phyloP scores from a whole-genome alignment of 2,113 vertebrate species.

The Saimiri boliviensis region DNA sequence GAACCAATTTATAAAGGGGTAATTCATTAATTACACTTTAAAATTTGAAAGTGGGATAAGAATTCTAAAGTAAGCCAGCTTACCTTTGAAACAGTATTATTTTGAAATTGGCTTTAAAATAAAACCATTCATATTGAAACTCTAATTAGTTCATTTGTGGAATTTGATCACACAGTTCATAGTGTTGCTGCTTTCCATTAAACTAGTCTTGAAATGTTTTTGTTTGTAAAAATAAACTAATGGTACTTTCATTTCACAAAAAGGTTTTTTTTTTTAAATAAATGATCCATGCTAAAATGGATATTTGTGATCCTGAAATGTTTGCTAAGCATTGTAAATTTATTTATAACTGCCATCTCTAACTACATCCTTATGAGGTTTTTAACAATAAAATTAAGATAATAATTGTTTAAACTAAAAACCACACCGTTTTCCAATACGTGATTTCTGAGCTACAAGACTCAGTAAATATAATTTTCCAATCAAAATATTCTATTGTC shows the following conservation, averaged over 20 bases:
- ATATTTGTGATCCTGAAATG: constrained; percentile 54
- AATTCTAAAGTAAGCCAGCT: constrained; percentile 47
- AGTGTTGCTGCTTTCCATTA: not conserved
- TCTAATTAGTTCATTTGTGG: not conserved
- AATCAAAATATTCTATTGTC: constrained; percentile 68
- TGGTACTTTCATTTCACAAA: constrained; percentile 75
- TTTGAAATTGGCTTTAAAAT: constrained; percentile 48
- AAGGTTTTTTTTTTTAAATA: constrained; percentile 64
- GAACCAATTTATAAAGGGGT: constrained; percentile 51
- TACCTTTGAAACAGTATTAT: constrained; percentile 33
- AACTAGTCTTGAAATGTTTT: constrained; percentile 28
- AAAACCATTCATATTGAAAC: constrained; percentile 33
- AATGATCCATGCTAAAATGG: constrained; percentile 62
- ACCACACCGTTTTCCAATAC: constrained; percentile 65
- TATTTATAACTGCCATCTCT: constrained; percentile 61
- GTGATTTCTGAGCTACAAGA: constrained; percentile 73
- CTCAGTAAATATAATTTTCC: constrained; percentile 65
- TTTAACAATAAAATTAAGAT: constrained; percentile 60
- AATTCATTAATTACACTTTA: constrained; percentile 54
- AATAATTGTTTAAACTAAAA: constrained; percentile 70
- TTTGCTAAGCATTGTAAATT: constrained; percentile 59
- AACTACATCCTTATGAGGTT: constrained; percentile 72
- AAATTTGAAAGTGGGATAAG: constrained; percentile 4
- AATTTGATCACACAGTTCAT: not conserved
- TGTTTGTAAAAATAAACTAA: constrained; percentile 71